Conservation (phyloP, 2,797 vertebrate species). For the Sebastes hubbsi region DNA sequence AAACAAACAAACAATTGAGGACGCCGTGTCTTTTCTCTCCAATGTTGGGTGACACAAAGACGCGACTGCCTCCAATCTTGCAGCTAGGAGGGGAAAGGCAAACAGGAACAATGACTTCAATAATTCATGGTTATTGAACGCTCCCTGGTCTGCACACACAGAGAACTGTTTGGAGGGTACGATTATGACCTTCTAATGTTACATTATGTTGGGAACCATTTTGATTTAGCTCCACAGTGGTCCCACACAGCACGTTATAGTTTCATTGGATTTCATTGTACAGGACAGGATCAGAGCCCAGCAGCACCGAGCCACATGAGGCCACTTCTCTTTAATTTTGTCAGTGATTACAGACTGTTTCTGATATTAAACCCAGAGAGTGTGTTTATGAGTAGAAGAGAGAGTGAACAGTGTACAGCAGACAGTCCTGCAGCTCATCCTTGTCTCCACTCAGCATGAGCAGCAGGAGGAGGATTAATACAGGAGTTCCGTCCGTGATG, state of each 20-base stretch:
- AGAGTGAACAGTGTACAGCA: slow-evolving; percentile 9
- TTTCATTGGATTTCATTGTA: slow-evolving; percentile 16
- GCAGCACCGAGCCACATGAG: slow-evolving; percentile 5
- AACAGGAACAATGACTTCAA: slow-evolving; percentile 63
- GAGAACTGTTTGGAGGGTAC: slow-evolving; percentile 1
- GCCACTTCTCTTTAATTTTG: slow-evolving; percentile 25
- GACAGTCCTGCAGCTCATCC: slow-evolving; percentile 46
- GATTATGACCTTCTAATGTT: slow-evolving; percentile 49
- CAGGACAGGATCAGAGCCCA: neutral
- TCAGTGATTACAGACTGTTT: slow-evolving; percentile 19
- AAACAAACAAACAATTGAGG: neutral
- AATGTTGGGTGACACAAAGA: neutral
- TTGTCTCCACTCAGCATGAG: slow-evolving; percentile 54
- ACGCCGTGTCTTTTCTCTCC: neutral
- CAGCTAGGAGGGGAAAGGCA: slow-evolving; percentile 18
- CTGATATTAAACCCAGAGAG: slow-evolving; percentile 24
- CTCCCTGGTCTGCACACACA: slow-evolving; percentile 9
- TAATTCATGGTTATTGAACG: slow-evolving; percentile 74
- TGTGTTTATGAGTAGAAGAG: slow-evolving; percentile 8
- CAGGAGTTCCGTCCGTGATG: slow-evolving; percentile 35
- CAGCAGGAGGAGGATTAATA: slow-evolving; percentile 67
- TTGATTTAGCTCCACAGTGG: neutral
- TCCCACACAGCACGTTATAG: neutral
- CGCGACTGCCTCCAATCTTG: neutral
- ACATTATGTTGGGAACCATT: slow-evolving; percentile 7